Evolutionary conservation across 2,113 vertebrate genomes (phyloP).

Genomic region (Psettodes erumei): DNA sequence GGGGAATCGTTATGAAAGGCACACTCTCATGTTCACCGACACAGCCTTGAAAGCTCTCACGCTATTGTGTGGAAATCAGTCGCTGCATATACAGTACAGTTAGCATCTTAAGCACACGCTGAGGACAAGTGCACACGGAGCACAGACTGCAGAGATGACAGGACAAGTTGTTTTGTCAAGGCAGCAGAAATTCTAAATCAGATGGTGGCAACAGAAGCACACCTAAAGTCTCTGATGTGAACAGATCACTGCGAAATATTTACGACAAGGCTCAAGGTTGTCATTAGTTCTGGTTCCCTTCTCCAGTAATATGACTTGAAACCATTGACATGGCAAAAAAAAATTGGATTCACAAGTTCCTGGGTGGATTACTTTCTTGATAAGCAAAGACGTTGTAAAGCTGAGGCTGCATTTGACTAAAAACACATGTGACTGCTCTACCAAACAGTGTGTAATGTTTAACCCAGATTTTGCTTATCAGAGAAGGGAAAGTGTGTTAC

Average conservation of each 20-base stretch:
- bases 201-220: constrained; percentile 5
- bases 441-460: not conserved
- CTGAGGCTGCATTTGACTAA: not conserved
- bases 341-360: constrained; percentile 12
- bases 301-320: not conserved
- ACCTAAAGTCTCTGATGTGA: constrained; percentile 6
- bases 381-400: constrained; percentile 13
- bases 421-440: not conserved
- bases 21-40: constrained; percentile 14
- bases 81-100: constrained; percentile 23
- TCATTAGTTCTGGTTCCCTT: not conserved
- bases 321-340: constrained; percentile 12
- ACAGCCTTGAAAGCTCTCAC: constrained; percentile 6
- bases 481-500: not conserved
- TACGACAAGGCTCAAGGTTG: too few relatives aligned
- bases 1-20: constrained; percentile 29
- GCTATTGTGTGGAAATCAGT: constrained; percentile 44
- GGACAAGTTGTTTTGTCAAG: constrained; percentile 16
- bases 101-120: constrained; percentile 25
- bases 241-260: not conserved
- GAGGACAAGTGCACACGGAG: not conserved
- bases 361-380: constrained; percentile 21
- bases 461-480: not conserved
- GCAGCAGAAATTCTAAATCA: constrained; percentile 6
- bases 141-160: constrained; percentile 32